These are phyloP conservation scores for Drosophila nr. perissopoda DNA, from an alignment of 2,888 invertebrate genomes.

Conservation along the genomic window DNA sequence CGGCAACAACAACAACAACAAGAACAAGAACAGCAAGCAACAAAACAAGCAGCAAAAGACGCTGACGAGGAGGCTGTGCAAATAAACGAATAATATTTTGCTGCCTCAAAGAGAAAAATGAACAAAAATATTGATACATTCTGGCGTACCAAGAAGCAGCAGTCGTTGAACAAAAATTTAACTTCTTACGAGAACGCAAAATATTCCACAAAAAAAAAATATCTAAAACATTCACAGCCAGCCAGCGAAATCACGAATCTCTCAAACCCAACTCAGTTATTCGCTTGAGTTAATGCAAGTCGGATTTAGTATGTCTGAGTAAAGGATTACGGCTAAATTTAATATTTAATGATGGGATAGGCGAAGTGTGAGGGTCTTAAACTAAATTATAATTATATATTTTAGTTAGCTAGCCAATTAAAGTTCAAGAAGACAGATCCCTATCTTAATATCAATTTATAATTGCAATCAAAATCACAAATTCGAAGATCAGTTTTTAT, in stretches of 20 bases:
- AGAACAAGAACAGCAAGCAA: slow-evolving; percentile 27
- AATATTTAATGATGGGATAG: not conserved
- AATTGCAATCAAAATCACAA: not conserved
- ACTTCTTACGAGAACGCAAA: slow-evolving; percentile 19
- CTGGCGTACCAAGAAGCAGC: slow-evolving; percentile 13
- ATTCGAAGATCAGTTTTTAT: not conserved
- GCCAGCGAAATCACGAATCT: slow-evolving; percentile 39
- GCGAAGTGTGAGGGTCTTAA: not conserved
- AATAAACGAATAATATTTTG: slow-evolving; percentile 76
- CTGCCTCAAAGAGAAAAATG: slow-evolving; percentile 52
- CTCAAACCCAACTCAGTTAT: slow-evolving; percentile 52
- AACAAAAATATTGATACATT: slow-evolving; percentile 4
- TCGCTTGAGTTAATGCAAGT: slow-evolving; percentile 52
- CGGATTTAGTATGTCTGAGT: slow-evolving; percentile 27
- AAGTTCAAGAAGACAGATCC: not conserved
- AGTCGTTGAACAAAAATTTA: slow-evolving; percentile 8
- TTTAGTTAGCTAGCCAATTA: not conserved
- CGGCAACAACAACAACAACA: slow-evolving; percentile 41
- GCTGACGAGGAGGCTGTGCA: slow-evolving; percentile 45
- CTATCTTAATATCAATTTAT: not conserved
- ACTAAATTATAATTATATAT: not conserved
- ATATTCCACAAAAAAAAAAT: slow-evolving; percentile 30
- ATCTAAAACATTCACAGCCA: slow-evolving; percentile 9
- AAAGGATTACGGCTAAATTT: slow-evolving; percentile 36
- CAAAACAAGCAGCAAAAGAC: slow-evolving; percentile 20